A percentile compares a stretch with the other conserved stretches of the same genome.
These are phyloP conservation scores for Sycophila texana DNA, from an alignment of 2,888 invertebrate species.

Conservation along the genomic window DNA sequence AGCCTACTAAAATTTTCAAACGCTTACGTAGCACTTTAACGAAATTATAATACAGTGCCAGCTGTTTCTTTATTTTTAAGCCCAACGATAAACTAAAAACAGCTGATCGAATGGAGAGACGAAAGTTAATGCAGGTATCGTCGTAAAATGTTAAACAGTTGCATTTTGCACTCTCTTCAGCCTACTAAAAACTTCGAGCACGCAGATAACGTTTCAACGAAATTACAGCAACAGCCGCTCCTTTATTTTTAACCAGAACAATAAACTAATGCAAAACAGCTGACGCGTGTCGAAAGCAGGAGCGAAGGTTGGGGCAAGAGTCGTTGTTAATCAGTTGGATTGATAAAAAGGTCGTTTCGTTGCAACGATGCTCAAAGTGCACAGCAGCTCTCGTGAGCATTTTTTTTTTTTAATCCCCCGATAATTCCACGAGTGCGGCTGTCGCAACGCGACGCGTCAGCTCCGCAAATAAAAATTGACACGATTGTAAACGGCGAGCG, in stretches of 20 bases:
- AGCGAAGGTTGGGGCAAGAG: background rate
- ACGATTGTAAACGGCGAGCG: background rate
- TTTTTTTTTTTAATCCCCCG: constrained; percentile 15
- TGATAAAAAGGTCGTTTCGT: constrained; percentile 28
- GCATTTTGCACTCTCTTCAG: no score
- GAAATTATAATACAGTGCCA: background rate
- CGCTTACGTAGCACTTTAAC: background rate
- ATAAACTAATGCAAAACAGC: background rate
- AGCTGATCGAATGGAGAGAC: no score
- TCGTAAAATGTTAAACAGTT: no score
- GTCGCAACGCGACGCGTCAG: background rate
- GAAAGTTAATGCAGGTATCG: no score
- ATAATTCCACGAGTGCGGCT: constrained; percentile 16
- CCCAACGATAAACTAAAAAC: no score
- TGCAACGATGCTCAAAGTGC: background rate
- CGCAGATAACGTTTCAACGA: no score
- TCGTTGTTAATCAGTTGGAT: constrained; percentile 29
- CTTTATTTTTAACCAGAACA: background rate
- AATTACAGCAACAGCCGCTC: background rate
- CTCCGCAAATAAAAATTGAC: background rate
- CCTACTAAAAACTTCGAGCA: no score
- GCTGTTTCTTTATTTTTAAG: background rate
- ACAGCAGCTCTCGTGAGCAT: background rate
- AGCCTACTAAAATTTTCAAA: background rate
- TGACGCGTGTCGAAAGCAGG: background rate